Percentiles rank a stretch among this genome's conserved stretches.
Evolutionary conservation across 2,888 invertebrate species (phyloP).

Genomic region (Rotaria sp.): DNA sequence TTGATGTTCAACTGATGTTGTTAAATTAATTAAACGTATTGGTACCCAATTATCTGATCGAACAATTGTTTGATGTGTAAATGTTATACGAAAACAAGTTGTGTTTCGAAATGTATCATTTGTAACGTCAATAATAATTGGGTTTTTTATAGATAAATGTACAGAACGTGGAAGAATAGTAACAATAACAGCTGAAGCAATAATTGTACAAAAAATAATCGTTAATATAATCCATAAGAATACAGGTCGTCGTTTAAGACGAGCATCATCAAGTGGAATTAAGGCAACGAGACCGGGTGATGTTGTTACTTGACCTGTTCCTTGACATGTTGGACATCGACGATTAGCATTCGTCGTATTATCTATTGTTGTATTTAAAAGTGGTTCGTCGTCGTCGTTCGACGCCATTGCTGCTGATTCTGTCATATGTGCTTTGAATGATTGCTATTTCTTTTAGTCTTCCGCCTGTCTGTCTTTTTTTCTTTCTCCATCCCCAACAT

Average conservation of each 20-base stretch:
- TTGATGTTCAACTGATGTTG: slow-evolving; percentile 8
- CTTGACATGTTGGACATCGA: slow-evolving; percentile 30
- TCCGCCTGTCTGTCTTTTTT: background rate
- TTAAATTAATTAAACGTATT: background rate
- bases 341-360: background rate
- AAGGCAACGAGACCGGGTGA: slow-evolving; percentile 4
- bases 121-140: background rate
- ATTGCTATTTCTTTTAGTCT: background rate
- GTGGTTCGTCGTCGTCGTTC: background rate
- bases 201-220: background rate
- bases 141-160: background rate
- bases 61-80: background rate
- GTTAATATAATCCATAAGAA: slow-evolving; percentile 14
- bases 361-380: background rate
- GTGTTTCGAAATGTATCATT: background rate
- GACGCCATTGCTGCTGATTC: background rate
- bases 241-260: background rate
- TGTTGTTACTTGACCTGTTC: background rate
- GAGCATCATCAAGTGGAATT: background rate
- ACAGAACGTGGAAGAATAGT: slow-evolving; percentile 1
- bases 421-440: background rate
- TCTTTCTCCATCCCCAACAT: too few relatives aligned
- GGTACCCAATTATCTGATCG: slow-evolving; percentile 3
- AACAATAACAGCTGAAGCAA: background rate
- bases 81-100: background rate